A percentile compares a stretch with the other conserved stretches of the same genome.
Evolutionary conservation across 2,888 invertebrate genomes (phyloP).

Genomic region (Drosophila yooni): DNA sequence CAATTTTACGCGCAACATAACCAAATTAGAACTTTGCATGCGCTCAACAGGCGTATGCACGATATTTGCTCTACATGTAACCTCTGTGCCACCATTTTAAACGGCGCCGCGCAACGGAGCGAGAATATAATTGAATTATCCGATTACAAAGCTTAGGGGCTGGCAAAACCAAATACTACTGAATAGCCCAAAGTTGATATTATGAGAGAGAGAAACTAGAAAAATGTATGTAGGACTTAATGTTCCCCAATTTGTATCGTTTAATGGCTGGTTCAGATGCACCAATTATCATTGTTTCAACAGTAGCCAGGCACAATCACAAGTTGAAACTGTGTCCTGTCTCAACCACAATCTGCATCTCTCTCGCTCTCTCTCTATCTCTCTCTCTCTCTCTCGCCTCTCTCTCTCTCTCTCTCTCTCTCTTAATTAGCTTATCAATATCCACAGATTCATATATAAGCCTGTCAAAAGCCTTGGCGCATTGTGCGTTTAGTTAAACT

Average conservation of each 20-base stretch:
- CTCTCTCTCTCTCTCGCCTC: background rate
- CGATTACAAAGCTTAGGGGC: background rate
- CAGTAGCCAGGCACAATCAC: background rate
- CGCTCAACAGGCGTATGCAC: constrained; percentile 56
- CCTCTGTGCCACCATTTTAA: constrained; percentile 10
- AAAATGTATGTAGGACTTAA: background rate
- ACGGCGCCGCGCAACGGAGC: background rate
- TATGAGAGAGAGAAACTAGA: background rate
- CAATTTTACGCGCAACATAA: constrained; percentile 35
- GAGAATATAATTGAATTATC: constrained; percentile 1
- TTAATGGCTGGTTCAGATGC: background rate
- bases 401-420: background rate
- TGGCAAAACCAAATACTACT: background rate
- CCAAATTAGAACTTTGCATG: constrained; percentile 48
- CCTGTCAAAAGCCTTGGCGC: background rate
- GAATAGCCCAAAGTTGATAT: background rate
- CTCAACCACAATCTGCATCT: background rate
- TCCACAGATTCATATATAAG: constrained; percentile 3
- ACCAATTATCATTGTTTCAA: background rate
- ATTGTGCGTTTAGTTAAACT: constrained; percentile 15
- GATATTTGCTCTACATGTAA: constrained; percentile 19
- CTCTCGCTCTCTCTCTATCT: background rate
- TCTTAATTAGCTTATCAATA: constrained; percentile 6
- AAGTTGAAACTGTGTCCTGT: background rate
- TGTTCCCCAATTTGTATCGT: background rate